Evolutionary conservation across 2,888 invertebrate species (phyloP).

Genomic region (Perizoma affinitatum): DNA sequence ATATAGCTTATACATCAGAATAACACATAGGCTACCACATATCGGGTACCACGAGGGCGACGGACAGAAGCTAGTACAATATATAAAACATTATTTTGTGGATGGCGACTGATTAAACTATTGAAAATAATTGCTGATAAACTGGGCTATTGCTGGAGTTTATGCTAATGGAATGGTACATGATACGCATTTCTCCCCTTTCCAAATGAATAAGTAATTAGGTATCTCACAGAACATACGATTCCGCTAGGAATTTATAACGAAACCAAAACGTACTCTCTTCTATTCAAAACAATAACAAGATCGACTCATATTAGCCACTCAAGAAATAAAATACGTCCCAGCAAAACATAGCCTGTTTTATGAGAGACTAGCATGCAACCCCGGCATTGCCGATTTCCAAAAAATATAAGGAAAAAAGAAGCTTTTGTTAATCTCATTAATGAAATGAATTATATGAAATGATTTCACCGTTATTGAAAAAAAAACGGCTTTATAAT

Average conservation of each 20-base stretch:
- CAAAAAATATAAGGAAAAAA: background rate
- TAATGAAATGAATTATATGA: background rate
- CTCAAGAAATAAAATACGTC: slow-evolving; percentile 12
- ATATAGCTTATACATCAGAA: no score
- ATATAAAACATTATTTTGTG: no score
- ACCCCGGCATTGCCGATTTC: background rate
- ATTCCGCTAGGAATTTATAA: background rate
- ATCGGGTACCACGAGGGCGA: no score
- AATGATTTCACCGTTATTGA: no score
- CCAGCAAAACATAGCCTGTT: background rate
- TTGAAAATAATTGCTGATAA: no score
- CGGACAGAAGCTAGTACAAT: no score
- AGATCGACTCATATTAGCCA: slow-evolving; percentile 11
- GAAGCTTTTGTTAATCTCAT: background rate
- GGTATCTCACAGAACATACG: slow-evolving; percentile 6
- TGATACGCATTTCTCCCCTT: background rate
- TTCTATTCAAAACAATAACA: slow-evolving; percentile 6
- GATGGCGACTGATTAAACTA: no score
- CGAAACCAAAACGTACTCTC: slow-evolving; percentile 8
- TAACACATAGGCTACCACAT: no score
- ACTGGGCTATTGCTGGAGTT: no score
- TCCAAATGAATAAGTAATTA: slow-evolving; percentile 1
- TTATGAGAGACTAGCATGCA: background rate
- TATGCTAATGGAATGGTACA: no score
- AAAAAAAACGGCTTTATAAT: no score